Percentiles rank a stretch among this genome's conserved stretches.
phyloP scores from a whole-genome alignment of 2,888 invertebrate genomes.

The Nycteola revayana region DNA sequence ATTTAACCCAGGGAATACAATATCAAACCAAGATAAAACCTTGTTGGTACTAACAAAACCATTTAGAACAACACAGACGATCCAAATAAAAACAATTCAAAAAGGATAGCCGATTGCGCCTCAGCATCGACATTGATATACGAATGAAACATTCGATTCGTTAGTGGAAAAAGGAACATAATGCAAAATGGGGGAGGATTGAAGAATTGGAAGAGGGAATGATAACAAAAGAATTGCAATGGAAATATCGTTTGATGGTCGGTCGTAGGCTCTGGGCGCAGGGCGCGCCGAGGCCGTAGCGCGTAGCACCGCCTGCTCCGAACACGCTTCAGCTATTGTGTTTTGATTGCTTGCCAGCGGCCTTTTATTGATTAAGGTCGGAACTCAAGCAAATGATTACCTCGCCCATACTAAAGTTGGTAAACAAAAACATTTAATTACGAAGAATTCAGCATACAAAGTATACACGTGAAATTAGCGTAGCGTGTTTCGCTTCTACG shows the following conservation, averaged over 20 bases:
- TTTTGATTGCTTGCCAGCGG: slow-evolving; percentile 59
- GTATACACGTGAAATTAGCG: slow-evolving; percentile 23
- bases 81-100: slow-evolving; percentile 23
- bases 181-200: slow-evolving; percentile 66
- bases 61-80: slow-evolving; percentile 17
- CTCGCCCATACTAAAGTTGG: background rate
- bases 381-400: too few species aligned
- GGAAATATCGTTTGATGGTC: slow-evolving; percentile 67
- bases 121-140: slow-evolving; percentile 56
- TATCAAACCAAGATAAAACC: too few species aligned
- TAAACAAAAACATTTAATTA: slow-evolving; percentile 14
- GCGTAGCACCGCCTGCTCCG: slow-evolving; percentile 43
- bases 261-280: slow-evolving; percentile 41
- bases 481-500: slow-evolving; percentile 22
- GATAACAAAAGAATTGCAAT: slow-evolving; percentile 71
- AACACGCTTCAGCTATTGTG: slow-evolving; percentile 49
- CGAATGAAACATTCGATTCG: slow-evolving; percentile 72
- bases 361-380: slow-evolving; percentile 44
- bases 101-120: slow-evolving; percentile 37
- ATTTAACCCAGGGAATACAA: too few species aligned
- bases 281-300: slow-evolving; percentile 40
- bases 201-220: slow-evolving; percentile 49
- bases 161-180: slow-evolving; percentile 71
- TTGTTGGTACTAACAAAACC: too few species aligned
- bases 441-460: slow-evolving; percentile 13